Evolutionary conservation across 2,888 invertebrate species (phyloP), one percentile per base, ranked within the genome.

Genomic region (Silvanus unidentatus): DNA sequence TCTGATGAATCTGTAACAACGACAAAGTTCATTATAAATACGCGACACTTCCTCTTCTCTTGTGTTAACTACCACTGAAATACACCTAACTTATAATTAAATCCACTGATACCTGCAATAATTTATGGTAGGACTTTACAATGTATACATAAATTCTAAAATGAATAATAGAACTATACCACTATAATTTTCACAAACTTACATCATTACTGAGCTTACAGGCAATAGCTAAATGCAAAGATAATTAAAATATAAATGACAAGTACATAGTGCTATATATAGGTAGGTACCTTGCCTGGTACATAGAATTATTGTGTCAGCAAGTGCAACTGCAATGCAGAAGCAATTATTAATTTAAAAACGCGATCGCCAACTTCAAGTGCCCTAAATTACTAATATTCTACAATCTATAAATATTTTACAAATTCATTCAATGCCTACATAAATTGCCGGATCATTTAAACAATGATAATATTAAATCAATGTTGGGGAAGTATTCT

Each of bases 21-120:
- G 55, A 55, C 57, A 56, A 54, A 54, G 58, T 62, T 61, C 59
- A 59, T 62, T 60, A 61, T 60, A 57, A 60, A 57, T 58, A 60
- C 49, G 54, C 54, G 55, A 55, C 59, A 59, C 57, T 58, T 56
- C 46, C 49, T 47, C 45, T 47, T 42, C 49, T 51, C 52, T 45
- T 47, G 48, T 52, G 55, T 55, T 55, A 50, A 49, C 54, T 50
- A 50, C 51, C 48, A 50, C 48, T 49, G 52, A 47, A 55, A 55
- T 53, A 55, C 54, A 57, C 55, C 52, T 52, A 57, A 60, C 49
- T 58, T 57, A 57, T 55, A 59, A 59, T 58, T 58, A 59, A 59
- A 59, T 55, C 55, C 57, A 52, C 53, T 54, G 57, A 57, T 55
- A 55, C 53, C 57, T 45, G 43, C 48, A 50, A 52, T 57, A 55